These are phyloP conservation scores for Tiliacea aurago DNA, from an alignment of 2,888 invertebrate genomes.

Conservation along the genomic window DNA sequence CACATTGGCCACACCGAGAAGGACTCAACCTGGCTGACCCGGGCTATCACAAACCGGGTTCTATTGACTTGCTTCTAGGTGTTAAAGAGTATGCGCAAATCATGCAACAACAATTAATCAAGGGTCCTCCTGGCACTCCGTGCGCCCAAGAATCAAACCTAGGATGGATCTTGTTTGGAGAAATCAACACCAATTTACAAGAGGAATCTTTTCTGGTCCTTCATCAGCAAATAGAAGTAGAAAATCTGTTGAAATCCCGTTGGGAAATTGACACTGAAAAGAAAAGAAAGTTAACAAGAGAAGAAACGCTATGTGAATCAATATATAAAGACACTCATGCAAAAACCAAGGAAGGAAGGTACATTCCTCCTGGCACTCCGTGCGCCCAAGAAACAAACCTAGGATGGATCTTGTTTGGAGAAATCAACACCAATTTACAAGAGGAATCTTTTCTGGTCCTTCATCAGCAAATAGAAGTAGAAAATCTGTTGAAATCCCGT, in stretches of 20 bases:
- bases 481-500: no score
- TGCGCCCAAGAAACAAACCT: no score
- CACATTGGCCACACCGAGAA: not conserved
- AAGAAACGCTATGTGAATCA: slow-evolving; percentile 6
- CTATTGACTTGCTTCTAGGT: not conserved
- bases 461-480: no score
- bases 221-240: no score
- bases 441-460: no score
- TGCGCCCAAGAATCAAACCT: slow-evolving; percentile 7
- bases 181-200: not conserved
- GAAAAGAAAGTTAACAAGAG: not conserved
- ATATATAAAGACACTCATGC: slow-evolving; percentile 3
- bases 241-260: not conserved
- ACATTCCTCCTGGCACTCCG: no score
- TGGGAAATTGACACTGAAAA: not conserved
- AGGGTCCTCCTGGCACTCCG: not conserved
- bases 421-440: no score
- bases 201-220: not conserved
- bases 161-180: not conserved
- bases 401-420: no score
- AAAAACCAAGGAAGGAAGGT: not conserved
- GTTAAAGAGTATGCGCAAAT: not conserved
- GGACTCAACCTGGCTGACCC: not conserved
- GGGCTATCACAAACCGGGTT: not conserved
- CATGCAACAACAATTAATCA: no score